Evolutionary conservation across 1,140 invertebrate species (phyloP).

Genomic region (Formica exsecta): DNA sequence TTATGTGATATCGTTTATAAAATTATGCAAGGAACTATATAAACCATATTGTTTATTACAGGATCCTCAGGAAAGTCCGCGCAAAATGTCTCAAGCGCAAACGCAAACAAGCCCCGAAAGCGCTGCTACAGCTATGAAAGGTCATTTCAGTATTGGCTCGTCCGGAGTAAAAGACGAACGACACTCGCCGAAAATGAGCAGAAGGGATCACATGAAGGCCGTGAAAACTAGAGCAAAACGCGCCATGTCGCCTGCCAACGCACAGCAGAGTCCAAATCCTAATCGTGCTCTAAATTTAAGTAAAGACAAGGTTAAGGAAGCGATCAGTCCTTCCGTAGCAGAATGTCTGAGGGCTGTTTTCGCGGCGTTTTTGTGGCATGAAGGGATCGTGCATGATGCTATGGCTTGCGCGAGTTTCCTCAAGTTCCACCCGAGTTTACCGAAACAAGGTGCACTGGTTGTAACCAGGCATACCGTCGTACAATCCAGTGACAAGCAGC

Average conservation of each 20-base stretch:
- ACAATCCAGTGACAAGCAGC: slow-evolving; percentile 83
- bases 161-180: slow-evolving; percentile 87
- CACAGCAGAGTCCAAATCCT: slow-evolving; percentile 82
- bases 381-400: slow-evolving; percentile 98
- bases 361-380: slow-evolving; percentile 98
- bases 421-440: slow-evolving; percentile 96
- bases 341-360: slow-evolving; percentile 97
- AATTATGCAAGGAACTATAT: slow-evolving; percentile 5
- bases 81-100: slow-evolving; percentile 90
- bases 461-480: slow-evolving; percentile 87
- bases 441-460: slow-evolving; percentile 92
- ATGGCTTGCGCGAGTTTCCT: slow-evolving; percentile 98
- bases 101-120: slow-evolving; percentile 92
- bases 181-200: slow-evolving; percentile 88
- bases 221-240: slow-evolving; percentile 87
- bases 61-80: slow-evolving; percentile 84
- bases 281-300: slow-evolving; percentile 80
- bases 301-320: slow-evolving; percentile 90
- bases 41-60: slow-evolving; percentile 55
- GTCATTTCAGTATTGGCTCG: slow-evolving; percentile 89
- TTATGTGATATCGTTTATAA: neutral
- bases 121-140: slow-evolving; percentile 85
- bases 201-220: slow-evolving; percentile 88
- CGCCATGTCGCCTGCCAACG: slow-evolving; percentile 88
- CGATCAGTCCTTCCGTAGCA: slow-evolving; percentile 96